Conservation (phyloP, 2,888 invertebrate genomes). For the Philonicus albiceps region DNA sequence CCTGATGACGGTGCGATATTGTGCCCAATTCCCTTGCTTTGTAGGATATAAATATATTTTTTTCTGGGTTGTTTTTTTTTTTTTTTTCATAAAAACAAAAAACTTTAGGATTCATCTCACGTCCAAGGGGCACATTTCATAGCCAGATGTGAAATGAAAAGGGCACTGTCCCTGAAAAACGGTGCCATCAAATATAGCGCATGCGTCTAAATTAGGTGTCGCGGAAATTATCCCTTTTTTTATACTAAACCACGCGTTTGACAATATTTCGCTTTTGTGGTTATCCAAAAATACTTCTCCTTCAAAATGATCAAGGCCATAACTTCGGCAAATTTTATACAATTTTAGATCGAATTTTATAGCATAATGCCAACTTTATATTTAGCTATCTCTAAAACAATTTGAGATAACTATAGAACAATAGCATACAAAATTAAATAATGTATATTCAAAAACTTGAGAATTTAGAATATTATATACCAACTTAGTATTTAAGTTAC, state of each 20-base stretch:
- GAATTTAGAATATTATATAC: no score
- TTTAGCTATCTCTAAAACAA: neutral
- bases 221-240: neutral
- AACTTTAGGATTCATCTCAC: constrained; percentile 45
- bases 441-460: no score
- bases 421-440: no score
- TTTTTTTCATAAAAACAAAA: constrained; percentile 22
- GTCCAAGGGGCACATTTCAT: constrained; percentile 43
- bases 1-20: constrained; percentile 16
- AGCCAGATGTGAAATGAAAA: constrained; percentile 35
- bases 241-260: neutral
- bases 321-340: neutral
- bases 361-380: neutral
- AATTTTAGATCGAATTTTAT: neutral
- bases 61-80: neutral
- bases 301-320: neutral
- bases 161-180: neutral
- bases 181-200: neutral
- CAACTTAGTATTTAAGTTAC: no score
- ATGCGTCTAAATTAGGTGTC: neutral
- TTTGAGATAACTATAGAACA: no score
- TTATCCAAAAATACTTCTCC: neutral
- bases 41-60: neutral
- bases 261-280: neutral
- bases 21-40: neutral